Evolutionary conservation across 2,797 vertebrate species (phyloP).

Genomic region (Tauraco hartlaubi): DNA sequence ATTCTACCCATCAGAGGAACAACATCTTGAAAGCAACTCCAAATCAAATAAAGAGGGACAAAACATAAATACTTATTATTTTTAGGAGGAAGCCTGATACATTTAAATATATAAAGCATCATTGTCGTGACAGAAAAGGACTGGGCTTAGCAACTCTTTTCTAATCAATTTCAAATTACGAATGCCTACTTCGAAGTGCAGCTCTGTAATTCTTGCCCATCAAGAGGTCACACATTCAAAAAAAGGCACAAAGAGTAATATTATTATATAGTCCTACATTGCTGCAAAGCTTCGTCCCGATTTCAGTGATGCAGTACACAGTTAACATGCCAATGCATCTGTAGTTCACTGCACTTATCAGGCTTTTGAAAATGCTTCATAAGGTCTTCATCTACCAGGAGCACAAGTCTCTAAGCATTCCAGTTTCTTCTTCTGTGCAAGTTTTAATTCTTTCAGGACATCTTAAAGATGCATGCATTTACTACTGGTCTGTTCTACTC

Average conservation of each 20-base stretch:
- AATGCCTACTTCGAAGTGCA: not conserved
- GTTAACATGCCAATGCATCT: not conserved
- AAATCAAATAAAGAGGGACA: not conserved
- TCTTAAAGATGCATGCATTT: not conserved
- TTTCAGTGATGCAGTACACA: not conserved
- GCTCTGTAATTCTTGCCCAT: not conserved
- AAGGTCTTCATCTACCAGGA: not conserved
- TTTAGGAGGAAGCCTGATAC: not conserved
- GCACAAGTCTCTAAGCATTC: not conserved
- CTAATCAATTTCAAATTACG: not conserved
- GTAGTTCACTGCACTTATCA: not conserved
- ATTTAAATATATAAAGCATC: not conserved
- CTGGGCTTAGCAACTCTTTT: not conserved
- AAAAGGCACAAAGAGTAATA: not conserved
- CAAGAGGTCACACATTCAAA: not conserved
- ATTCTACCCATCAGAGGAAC: not conserved
- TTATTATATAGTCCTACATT: not conserved
- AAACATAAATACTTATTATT: not conserved
- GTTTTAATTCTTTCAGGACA: not conserved
- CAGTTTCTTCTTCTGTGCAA: not conserved
- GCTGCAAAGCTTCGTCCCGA: not conserved
- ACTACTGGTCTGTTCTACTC: not conserved
- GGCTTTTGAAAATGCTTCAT: not conserved
- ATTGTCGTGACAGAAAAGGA: not conserved
- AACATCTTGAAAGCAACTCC: not conserved